Evolutionary conservation across 2,113 vertebrate species (phyloP), one percentile per base, ranked within the genome.

Genomic region (Strix aluco): DNA sequence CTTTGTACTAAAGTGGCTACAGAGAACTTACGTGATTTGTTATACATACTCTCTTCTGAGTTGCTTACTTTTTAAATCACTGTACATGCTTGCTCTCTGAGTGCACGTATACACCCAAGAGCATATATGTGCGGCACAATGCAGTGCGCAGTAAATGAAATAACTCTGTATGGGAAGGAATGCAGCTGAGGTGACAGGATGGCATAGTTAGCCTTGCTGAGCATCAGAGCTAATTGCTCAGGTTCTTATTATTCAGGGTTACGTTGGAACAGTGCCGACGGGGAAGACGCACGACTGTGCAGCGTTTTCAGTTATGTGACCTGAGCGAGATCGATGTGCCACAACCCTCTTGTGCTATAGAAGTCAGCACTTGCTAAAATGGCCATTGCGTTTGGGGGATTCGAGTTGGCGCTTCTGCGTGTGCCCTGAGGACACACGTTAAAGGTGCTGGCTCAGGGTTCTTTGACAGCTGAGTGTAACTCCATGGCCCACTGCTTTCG

Each of bases 351-450:
- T 19, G 15, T 6, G n/a, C 44, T 38, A 0, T 6, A 11, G 5
- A 36, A 82, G 57, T 4, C 2, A 2, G 19, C 7, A 19, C 44
- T 93, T 40, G 58, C 57, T 82, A 30, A 26, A 44, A 69, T 0
- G 8, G 36, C 27, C 47, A 30, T 18, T 25, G 19, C 9, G 0
- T n/a, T 13, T 1, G 0, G 10, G 30, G 34, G 27, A 6, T 13
- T 9, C 13, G 34, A 77, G 34, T 16, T 29, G 5, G 51, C 1
- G 16, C 49, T 75, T 55, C 44, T 90, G 52, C 0, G 0, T 9
- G 21, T 5, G 49, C 25, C 27, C n/a, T 3, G 18, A 75, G 57
- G 54, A 52, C 20, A 7, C 8, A 1, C 0, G 0, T 15, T 23
- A 7, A 30, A 23, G 26, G 11, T 25, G 18, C 2, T 34, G 20